phyloP scores from a whole-genome alignment of 2,113 vertebrate species.

The Actenoides hombroni region DNA sequence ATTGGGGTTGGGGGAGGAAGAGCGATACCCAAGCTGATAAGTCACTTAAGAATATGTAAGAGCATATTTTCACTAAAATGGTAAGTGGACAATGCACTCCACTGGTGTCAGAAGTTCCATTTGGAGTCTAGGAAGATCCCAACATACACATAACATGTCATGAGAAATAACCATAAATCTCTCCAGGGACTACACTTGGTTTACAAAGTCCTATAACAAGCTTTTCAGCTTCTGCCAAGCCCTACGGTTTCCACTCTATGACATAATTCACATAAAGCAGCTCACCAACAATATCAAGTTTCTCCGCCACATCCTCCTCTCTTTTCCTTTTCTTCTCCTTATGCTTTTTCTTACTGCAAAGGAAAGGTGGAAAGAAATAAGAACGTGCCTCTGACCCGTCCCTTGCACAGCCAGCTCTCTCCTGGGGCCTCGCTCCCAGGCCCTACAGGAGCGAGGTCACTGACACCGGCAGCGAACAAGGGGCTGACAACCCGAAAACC shows the following conservation, averaged over 20 bases:
- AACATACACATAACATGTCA: rapidly evolving
- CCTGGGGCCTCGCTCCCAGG: rapidly evolving
- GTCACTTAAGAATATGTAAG: neutral
- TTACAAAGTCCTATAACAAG: rapidly evolving
- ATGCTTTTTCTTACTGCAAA: slow-evolving; percentile 87
- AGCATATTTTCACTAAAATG: neutral
- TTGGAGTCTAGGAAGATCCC: neutral
- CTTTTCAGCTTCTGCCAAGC: neutral
- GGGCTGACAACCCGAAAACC: no score
- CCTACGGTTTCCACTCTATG: neutral
- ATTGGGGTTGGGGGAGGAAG: no score
- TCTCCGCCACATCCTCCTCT: slow-evolving; percentile 78
- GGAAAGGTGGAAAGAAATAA: neutral
- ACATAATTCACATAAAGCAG: neutral
- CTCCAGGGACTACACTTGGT: rapidly evolving
- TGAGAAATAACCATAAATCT: rapidly evolving
- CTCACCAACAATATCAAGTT: slow-evolving; percentile 87
- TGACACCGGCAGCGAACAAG: rapidly evolving
- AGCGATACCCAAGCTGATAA: neutral
- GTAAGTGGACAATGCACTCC: neutral
- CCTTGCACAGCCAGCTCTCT: rapidly evolving
- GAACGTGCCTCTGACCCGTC: rapidly evolving
- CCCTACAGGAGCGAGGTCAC: rapidly evolving
- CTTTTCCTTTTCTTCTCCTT: slow-evolving; percentile 88
- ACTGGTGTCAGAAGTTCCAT: rapidly evolving